Percentiles rank a stretch among this genome's conserved stretches.
Evolutionary conservation across 2,797 vertebrate genomes (phyloP).

Genomic region (Ceryle rudis): DNA sequence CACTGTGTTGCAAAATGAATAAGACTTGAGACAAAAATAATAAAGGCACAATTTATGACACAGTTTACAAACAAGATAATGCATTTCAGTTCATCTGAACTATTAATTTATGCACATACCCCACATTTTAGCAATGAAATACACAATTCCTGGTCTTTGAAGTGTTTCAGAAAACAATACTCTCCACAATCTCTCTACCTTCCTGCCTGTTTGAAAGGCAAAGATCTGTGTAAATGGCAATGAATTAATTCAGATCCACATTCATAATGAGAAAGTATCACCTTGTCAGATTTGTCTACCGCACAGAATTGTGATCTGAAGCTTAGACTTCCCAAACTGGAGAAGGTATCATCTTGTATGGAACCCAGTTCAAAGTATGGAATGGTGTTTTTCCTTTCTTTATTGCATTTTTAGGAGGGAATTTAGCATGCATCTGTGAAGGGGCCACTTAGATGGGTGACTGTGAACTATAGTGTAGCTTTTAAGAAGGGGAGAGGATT

Average conservation of each 20-base stretch:
- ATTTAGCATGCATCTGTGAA: rapidly evolving
- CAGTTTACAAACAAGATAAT: neutral
- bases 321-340: neutral
- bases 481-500: neutral
- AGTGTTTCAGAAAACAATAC: neutral
- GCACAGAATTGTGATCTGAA: neutral
- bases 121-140: neutral
- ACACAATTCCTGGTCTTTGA: neutral
- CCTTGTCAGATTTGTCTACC: neutral
- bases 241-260: neutral
- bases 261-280: neutral
- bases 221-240: neutral
- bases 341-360: rapidly evolving
- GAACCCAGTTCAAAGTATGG: neutral
- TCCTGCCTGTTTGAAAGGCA: neutral
- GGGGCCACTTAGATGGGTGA: neutral
- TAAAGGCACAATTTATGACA: neutral
- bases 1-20: neutral
- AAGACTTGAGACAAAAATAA: neutral
- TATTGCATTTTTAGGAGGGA: neutral
- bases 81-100: neutral
- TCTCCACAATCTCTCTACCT: neutral
- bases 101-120: neutral
- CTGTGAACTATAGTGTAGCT: neutral
- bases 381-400: neutral